phyloP scores from a whole-genome alignment of 2,888 invertebrate species.

The Saturnia pavonia region DNA sequence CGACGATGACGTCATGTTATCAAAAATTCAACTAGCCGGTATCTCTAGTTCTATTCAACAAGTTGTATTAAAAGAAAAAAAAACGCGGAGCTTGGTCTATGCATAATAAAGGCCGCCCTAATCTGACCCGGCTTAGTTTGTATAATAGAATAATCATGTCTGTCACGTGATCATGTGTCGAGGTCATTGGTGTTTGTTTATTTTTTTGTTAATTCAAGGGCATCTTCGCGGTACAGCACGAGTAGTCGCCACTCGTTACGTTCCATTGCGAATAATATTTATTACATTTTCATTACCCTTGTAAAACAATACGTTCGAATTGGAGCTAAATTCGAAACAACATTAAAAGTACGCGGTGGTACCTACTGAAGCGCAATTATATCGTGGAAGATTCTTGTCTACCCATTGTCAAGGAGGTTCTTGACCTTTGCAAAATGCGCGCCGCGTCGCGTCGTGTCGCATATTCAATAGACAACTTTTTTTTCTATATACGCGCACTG shows the following conservation, averaged over 20 bases:
- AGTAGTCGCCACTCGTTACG: constrained; percentile 30
- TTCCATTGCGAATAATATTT: constrained; percentile 28
- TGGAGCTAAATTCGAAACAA: neutral
- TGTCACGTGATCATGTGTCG: constrained; percentile 74
- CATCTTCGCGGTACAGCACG: constrained; percentile 29
- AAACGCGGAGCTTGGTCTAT: constrained; percentile 45
- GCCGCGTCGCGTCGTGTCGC: constrained; percentile 54
- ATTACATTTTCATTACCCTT: constrained; percentile 28
- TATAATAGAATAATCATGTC: constrained; percentile 63
- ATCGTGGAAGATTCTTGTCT: constrained; percentile 51
- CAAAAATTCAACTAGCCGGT: constrained; percentile 67
- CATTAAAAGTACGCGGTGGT: constrained; percentile 8
- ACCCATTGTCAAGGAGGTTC: constrained; percentile 62
- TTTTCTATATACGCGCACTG: constrained; percentile 29
- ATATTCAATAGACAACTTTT: constrained; percentile 56
- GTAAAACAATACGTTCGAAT: constrained; percentile 23
- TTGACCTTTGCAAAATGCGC: constrained; percentile 60
- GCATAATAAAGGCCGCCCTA: constrained; percentile 73
- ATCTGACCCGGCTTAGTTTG: constrained; percentile 67
- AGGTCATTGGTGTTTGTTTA: constrained; percentile 77
- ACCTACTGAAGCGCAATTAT: constrained; percentile 48
- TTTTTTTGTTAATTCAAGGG: constrained; percentile 75
- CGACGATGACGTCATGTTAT: constrained; percentile 70
- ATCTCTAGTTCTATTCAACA: constrained; percentile 71
- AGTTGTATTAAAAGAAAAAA: constrained; percentile 65